Base-by-base conservation (phyloP, 2,888 invertebrate genomes). In the Rambutsinella grinnellia region DNA sequence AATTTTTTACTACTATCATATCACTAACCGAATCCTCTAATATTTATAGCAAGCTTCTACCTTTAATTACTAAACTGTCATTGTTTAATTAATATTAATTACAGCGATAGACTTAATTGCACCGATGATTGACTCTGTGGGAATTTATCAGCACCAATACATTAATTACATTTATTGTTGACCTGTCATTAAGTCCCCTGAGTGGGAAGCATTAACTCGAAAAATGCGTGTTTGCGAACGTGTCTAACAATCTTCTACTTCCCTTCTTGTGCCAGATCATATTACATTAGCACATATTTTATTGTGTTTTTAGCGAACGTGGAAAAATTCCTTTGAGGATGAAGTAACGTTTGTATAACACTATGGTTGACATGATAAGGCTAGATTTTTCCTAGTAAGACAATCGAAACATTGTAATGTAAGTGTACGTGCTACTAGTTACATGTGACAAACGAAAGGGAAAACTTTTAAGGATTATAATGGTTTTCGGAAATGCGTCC, bases 31-130 rank as follows among this genome's bases (percentile, higher is more conserved):
- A 36, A 36, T 36, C 13, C 36, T 49, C 61, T 49, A 44, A 58
- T 27, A 17, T 5, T 24, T 6, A 2, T 47, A 21, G 54, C 58
- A n/a, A 53, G 15, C 27, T 15, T 28, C 61, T 21, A 17, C 3
- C 2, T n/a, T 53, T 63, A 75, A 75, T 67, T 75, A 61, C 53
- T 19, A 19, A 15, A 44, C 62, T 75, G 75, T 63, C 68, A 63
- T 54, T 62, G 68, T 58, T 75, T 75, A 68, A 75, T 75, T 75
- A 75, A 75, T 75, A 68, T 62, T 75, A 75, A 75, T 75, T 75
- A 75, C 58, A 56, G 46, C 56, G 56, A 61, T n/a, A 67, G 26
- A 46, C 63, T 66, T 66, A 67, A 74, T 66, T 60, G 53, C 46
- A 51, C 1, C 62, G 62, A 23, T 74, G 66, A 74, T 28, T 53